Evolutionary conservation across 2,113 vertebrate species (phyloP).

Genomic region (Chunga burmeisteri): DNA sequence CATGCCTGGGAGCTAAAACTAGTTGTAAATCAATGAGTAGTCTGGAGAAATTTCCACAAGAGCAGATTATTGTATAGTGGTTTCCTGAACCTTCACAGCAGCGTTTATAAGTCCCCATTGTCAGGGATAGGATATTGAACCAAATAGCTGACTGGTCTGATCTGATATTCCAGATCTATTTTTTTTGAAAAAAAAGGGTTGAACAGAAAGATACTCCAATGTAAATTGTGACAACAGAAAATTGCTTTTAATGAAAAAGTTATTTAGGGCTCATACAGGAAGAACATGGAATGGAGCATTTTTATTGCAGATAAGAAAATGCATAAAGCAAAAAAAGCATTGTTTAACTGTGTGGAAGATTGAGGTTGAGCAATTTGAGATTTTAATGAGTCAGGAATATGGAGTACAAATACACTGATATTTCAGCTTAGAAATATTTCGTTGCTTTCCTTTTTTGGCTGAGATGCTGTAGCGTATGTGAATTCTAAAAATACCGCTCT

Average conservation of each 20-base stretch:
- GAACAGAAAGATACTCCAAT: neutral
- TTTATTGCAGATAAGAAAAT: slow-evolving; percentile 35
- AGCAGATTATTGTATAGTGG: neutral
- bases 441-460: slow-evolving; percentile 34
- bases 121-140: neutral
- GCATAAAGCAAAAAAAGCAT: neutral
- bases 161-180: neutral
- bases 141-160: neutral
- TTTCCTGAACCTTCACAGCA: neutral
- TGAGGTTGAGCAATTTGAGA: slow-evolving; percentile 7
- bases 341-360: slow-evolving; percentile 52
- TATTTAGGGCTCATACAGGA: neutral
- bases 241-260: slow-evolving; percentile 28
- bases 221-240: neutral
- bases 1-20: neutral
- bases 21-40: neutral
- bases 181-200: neutral
- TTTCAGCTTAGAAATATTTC: slow-evolving; percentile 9
- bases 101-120: neutral
- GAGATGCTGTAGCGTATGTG: neutral
- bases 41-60: neutral
- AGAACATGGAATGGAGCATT: neutral
- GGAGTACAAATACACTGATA: slow-evolving; percentile 13
- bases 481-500: slow-evolving; percentile 46
- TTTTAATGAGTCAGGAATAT: slow-evolving; percentile 51